These are phyloP conservation scores for Pristionchus maxplancki DNA, from an alignment of 2,888 invertebrate genomes.

Conservation along the genomic window DNA sequence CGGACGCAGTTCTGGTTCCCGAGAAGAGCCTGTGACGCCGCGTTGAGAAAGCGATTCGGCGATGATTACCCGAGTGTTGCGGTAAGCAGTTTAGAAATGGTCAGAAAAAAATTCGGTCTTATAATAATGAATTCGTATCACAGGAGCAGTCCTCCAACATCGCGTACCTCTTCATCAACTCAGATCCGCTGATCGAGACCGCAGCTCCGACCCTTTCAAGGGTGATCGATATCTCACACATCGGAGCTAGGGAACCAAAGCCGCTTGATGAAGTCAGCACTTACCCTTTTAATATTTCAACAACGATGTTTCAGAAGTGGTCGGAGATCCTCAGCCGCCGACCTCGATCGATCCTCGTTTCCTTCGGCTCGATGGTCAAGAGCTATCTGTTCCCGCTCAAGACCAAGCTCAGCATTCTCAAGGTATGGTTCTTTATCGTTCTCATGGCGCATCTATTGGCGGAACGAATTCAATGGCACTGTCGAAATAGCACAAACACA, in stretches of 20 bases:
- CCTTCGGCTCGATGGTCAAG: not conserved
- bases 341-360: not conserved
- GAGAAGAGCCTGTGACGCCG: not conserved
- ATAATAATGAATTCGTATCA: not conserved
- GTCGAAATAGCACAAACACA: no score
- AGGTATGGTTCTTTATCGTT: no score
- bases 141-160: constrained; percentile 12
- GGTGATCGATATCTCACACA: not conserved
- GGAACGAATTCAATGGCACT: no score
- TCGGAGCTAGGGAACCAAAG: not conserved
- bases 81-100: not conserved
- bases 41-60: not conserved
- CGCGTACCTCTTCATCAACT: constrained; percentile 7
- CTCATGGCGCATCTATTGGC: no score
- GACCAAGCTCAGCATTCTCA: constrained; percentile 7
- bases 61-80: not conserved
- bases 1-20: not conserved
- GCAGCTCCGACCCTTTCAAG: not conserved
- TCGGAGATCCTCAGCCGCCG: not conserved
- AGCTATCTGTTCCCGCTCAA: not conserved
- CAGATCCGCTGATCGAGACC: constrained; percentile 10
- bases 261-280: not conserved
- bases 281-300: not conserved
- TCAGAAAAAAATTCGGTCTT: not conserved
- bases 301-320: constrained; percentile 17